Evolutionary conservation across 2,113 vertebrate genomes (phyloP).

Genomic region (Hypocryptadius cinnamomeus): DNA sequence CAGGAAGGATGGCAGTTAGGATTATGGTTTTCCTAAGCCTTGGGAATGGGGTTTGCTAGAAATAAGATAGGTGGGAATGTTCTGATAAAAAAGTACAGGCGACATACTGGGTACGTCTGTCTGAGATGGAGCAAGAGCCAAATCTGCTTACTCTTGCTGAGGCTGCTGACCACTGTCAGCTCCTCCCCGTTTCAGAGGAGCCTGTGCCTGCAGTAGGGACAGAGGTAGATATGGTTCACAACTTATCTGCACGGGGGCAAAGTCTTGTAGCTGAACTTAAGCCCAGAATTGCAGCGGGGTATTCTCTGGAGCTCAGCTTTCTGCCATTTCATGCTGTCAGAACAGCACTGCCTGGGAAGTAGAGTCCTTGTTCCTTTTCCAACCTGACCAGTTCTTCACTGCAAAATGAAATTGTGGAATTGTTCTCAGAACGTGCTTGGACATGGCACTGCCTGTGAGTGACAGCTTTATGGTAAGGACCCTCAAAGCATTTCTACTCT

Average conservation of each 20-base stretch:
- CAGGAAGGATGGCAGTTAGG: fast-evolving
- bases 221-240: not conserved
- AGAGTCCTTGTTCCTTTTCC: not conserved
- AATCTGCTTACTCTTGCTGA: not conserved
- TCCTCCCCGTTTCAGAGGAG: not conserved
- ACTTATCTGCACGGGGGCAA: constrained; percentile 18
- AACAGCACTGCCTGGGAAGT: not conserved
- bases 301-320: not conserved
- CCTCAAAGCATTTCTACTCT: not conserved
- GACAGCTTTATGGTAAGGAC: constrained; percentile 43
- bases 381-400: not conserved
- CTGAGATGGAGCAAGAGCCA: not conserved
- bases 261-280: constrained; percentile 47
- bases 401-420: not conserved
- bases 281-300: not conserved
- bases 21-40: not conserved
- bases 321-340: not conserved
- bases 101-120: not conserved
- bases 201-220: not conserved
- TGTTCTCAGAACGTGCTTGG: not conserved
- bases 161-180: not conserved
- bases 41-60: not conserved
- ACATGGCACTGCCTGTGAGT: not conserved
- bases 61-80: not conserved
- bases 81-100: not conserved